A percentile compares a stretch with the other conserved stretches of the same genome.
phyloP scores from a whole-genome alignment of 2,797 vertebrate species.

The Vultur gryphus region DNA sequence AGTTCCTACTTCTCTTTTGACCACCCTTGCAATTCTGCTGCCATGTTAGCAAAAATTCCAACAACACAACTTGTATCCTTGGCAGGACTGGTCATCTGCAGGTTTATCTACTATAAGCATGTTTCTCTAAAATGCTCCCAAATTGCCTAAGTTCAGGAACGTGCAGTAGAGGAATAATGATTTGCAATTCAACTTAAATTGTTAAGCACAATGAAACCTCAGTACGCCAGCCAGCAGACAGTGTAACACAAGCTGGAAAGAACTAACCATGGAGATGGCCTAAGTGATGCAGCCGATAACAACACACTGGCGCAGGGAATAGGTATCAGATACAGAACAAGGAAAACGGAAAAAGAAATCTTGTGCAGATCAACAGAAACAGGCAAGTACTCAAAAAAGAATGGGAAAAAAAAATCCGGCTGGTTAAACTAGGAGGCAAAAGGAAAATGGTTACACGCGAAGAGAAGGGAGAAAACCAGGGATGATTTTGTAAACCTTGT shows the following conservation, averaged over 20 bases:
- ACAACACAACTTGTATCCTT: not conserved
- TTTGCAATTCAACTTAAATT: not conserved
- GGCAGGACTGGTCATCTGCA: not conserved
- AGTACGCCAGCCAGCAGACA: rapidly evolving
- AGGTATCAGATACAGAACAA: not conserved
- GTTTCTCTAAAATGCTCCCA: not conserved
- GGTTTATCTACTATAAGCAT: not conserved
- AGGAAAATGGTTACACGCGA: not conserved
- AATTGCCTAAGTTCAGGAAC: not conserved
- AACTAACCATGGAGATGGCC: not conserved
- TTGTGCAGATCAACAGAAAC: not conserved
- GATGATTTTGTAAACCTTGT: not conserved
- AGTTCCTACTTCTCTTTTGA: not conserved
- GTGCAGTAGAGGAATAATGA: not conserved
- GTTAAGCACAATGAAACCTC: not conserved
- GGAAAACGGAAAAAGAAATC: not conserved
- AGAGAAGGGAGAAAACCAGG: not conserved
- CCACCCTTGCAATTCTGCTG: not conserved
- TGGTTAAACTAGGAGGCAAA: not conserved
- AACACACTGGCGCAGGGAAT: not conserved
- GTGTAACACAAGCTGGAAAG: not conserved
- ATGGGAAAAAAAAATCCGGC: not conserved
- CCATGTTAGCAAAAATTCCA: not conserved
- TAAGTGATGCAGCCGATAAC: not conserved
- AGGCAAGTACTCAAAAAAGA: not conserved